These are phyloP conservation scores for Prosopocoilus inquinatus DNA, from an alignment of 2,888 invertebrate species.

Conservation along the genomic window DNA sequence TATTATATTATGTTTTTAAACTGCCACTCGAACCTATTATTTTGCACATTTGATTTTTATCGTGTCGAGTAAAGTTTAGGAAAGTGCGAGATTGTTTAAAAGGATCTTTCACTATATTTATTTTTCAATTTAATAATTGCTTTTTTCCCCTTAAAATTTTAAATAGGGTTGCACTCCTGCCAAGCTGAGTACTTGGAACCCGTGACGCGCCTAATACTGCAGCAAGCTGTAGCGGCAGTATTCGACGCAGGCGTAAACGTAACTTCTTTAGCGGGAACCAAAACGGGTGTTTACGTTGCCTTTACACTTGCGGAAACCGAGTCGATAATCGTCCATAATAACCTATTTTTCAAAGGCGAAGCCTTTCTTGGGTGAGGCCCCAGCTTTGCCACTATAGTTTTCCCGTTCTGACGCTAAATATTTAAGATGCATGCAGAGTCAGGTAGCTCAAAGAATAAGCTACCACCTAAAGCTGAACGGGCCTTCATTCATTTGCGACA, in stretches of 20 bases:
- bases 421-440: not conserved
- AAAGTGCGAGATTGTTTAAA: no score
- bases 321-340: slow-evolving; percentile 55
- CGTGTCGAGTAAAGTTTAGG: no score
- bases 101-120: no score
- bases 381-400: no score
- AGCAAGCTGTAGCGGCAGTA: slow-evolving; percentile 58
- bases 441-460: slow-evolving; percentile 56
- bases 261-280: slow-evolving; percentile 64
- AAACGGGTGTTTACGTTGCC: slow-evolving; percentile 77
- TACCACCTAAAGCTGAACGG: slow-evolving; percentile 85
- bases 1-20: no score
- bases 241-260: slow-evolving; percentile 66
- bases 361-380: no score
- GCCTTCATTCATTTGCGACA: slow-evolving; percentile 85
- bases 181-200: slow-evolving; percentile 60
- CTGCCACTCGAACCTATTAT: no score
- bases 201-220: slow-evolving; percentile 58
- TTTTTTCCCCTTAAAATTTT: no score
- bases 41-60: no score
- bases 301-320: slow-evolving; percentile 75
- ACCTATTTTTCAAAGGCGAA: not conserved
- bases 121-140: no score
- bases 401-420: no score
- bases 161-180: slow-evolving; percentile 33